A percentile compares a stretch with the other conserved stretches of the same genome.
Evolutionary conservation across 2,888 invertebrate species (phyloP).

Genomic region (Drosophila kambysellisi): DNA sequence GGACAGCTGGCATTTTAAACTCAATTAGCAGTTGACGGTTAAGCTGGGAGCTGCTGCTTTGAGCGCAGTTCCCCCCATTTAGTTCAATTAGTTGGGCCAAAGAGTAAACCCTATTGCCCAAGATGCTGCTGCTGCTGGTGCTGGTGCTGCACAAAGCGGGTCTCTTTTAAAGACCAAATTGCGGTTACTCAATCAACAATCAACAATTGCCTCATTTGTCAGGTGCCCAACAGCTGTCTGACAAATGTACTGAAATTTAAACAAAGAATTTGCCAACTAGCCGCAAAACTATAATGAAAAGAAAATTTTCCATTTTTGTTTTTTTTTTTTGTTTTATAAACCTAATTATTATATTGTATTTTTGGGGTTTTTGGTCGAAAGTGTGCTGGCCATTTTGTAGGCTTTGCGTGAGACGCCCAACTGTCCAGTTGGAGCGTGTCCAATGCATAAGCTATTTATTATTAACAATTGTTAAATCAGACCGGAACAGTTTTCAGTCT

Average conservation of each 20-base stretch:
- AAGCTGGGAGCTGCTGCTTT: slow-evolving; percentile 15
- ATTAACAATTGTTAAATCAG: slow-evolving; percentile 83
- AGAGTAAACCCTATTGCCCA: slow-evolving; percentile 35
- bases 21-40: slow-evolving; percentile 38
- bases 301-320: slow-evolving; percentile 27
- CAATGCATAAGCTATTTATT: slow-evolving; percentile 81
- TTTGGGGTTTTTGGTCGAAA: slow-evolving; percentile 35
- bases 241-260: not conserved
- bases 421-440: slow-evolving; percentile 55
- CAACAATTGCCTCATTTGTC: slow-evolving; percentile 79
- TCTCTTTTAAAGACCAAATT: slow-evolving; percentile 36
- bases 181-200: slow-evolving; percentile 74
- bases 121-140: slow-evolving; percentile 43
- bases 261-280: slow-evolving; percentile 30
- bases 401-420: slow-evolving; percentile 54
- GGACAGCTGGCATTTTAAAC: slow-evolving; percentile 60
- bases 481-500: slow-evolving; percentile 81
- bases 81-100: slow-evolving; percentile 59
- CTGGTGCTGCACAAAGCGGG: slow-evolving; percentile 25
- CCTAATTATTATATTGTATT: slow-evolving; percentile 1
- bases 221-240: slow-evolving; percentile 63
- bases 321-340: not conserved
- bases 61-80: slow-evolving; percentile 43
- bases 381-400: slow-evolving; percentile 26
- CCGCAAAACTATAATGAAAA: slow-evolving; percentile 41